These are phyloP conservation scores for Calameuta filiformis DNA, from an alignment of 2,888 invertebrate species.

Conservation along the genomic window DNA sequence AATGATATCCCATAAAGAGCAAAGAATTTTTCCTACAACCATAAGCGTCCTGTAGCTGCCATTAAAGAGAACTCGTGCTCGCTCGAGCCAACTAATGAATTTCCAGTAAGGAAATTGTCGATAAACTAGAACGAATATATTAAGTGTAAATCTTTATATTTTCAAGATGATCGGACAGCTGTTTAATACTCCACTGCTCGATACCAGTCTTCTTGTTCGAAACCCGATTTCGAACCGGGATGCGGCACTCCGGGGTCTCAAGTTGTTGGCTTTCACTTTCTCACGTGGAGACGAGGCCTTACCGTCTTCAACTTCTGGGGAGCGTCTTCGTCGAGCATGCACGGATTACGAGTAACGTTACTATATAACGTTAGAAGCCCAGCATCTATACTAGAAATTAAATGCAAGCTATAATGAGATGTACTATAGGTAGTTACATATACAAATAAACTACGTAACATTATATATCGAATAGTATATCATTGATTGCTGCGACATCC, in stretches of 20 bases:
- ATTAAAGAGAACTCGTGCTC: background rate
- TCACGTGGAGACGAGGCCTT: slow-evolving; percentile 5
- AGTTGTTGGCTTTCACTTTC: slow-evolving; percentile 5
- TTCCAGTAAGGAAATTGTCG: background rate
- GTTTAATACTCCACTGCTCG: background rate
- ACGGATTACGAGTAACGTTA: slow-evolving; percentile 4
- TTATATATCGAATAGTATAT: background rate
- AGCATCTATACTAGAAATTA: background rate
- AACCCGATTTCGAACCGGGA: background rate
- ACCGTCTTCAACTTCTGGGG: background rate
- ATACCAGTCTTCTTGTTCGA: background rate
- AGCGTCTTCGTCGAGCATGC: slow-evolving; percentile 7
- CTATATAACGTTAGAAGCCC: background rate
- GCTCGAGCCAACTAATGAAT: background rate
- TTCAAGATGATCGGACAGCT: slow-evolving; percentile 1
- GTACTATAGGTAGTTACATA: background rate
- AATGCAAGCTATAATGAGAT: background rate
- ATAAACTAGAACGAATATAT: background rate
- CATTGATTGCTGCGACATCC: background rate
- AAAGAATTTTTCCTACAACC: background rate
- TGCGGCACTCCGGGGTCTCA: background rate
- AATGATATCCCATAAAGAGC: background rate
- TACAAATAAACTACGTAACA: background rate
- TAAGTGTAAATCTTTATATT: background rate
- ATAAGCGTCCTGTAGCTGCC: background rate